These are phyloP conservation scores for Pocota personata DNA, from an alignment of 2,888 invertebrate species.

Conservation along the genomic window DNA sequence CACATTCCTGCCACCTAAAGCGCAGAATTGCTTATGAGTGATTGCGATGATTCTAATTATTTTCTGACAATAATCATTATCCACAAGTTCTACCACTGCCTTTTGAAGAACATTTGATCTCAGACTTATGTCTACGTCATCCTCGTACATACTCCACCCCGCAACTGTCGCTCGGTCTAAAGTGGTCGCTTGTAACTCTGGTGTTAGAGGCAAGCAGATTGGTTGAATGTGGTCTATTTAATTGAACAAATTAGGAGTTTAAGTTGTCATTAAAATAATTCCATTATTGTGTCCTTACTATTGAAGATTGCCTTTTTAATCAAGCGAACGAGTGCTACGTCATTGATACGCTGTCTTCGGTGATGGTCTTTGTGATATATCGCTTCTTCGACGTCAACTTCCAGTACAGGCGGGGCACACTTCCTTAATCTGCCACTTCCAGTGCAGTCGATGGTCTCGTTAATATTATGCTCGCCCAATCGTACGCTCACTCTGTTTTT, in stretches of 20 bases:
- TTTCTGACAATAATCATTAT: slow-evolving; percentile 75
- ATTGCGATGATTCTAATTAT: slow-evolving; percentile 78
- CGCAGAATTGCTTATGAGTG: slow-evolving; percentile 83
- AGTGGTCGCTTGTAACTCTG: slow-evolving; percentile 48
- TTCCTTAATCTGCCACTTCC: too few species aligned
- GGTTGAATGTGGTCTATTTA: slow-evolving; percentile 77
- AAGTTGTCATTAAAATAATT: too few species aligned
- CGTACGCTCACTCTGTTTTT: slow-evolving; percentile 80
- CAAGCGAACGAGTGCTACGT: slow-evolving; percentile 85
- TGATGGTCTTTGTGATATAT: slow-evolving; percentile 84
- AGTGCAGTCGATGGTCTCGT: slow-evolving; percentile 77
- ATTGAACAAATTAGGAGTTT: too few species aligned
- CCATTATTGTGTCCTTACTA: slow-evolving; percentile 46
- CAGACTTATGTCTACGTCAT: slow-evolving; percentile 75
- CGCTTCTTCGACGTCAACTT: slow-evolving; percentile 78
- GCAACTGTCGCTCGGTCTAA: slow-evolving; percentile 75
- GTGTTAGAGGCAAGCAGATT: slow-evolving; percentile 79
- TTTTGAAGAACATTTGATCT: slow-evolving; percentile 76
- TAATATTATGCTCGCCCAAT: slow-evolving; percentile 81
- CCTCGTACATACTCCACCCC: slow-evolving; percentile 79
- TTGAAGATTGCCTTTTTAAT: slow-evolving; percentile 76
- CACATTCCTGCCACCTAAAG: slow-evolving; percentile 81
- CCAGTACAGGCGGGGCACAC: slow-evolving; percentile 82
- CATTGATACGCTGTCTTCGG: slow-evolving; percentile 82
- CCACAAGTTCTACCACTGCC: slow-evolving; percentile 74